Evolutionary conservation across 2,797 vertebrate genomes (phyloP), one percentile per base, ranked within the genome.

Genomic region (Sparidentex hasta): DNA sequence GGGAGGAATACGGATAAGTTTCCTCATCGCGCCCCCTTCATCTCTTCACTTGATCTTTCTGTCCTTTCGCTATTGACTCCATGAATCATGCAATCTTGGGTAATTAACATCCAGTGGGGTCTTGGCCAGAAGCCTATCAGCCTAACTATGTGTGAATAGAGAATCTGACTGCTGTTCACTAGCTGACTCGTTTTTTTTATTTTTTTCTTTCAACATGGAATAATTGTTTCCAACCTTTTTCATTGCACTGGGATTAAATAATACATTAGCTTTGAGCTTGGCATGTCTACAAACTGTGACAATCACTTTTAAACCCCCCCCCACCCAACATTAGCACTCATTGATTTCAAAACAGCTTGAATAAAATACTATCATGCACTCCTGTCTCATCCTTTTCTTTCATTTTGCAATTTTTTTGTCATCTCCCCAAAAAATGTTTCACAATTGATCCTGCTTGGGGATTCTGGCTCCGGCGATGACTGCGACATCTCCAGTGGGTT

Each of bases 11-110:
- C 66, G 67, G 89, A 85, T 87, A 84, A 5, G 80, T 92, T 91
- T 89, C 88, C 82, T 84, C 84, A 71, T 86, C 68, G 29, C 58
- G 87, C 73, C 78, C 86, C 86, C 82, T 81, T 78, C 64, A 76
- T 76, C 89, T 84, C 78, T 81, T 81, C 75, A 90, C 78, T 90
- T 87, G 72, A 90, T 84, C 87, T 84, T 79, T 87, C 82, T 76
- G 93, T 91, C 86, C 86, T 90, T 83, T 81, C 8, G 23, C 83
- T 82, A 85, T 82, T 61, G 91, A 91, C 88, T 86, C 75, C 82
- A 89, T 87, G 85, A 90, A 90, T 93, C 86, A 87, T 89, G 89
- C 75, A 89, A 76, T 81, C 86, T 64, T 17, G 65, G 78, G 76
- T 88, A 89, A 90, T 91, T 92, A 93, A 80, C 78, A 33, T 87